These are phyloP conservation scores for Rousettus leschenaultii DNA, from an alignment of 2,113 vertebrate genomes.

Conservation along the genomic window DNA sequence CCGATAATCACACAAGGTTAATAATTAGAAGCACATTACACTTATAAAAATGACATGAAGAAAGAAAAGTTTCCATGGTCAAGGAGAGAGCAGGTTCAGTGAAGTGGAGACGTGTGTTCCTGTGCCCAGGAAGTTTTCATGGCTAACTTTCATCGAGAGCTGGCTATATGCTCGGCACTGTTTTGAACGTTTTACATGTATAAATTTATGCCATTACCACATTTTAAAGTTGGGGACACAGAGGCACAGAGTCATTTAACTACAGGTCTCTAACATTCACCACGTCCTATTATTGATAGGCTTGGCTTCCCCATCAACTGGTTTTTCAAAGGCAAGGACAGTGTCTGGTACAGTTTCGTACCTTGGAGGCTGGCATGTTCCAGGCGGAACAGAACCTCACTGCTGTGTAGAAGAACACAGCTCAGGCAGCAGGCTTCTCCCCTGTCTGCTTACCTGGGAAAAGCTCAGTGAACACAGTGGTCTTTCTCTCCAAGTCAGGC, in stretches of 20 bases:
- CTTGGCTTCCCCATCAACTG: neutral
- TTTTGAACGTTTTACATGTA: neutral
- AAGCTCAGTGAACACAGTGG: neutral
- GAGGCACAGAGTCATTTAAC: neutral
- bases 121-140: neutral
- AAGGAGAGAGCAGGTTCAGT: neutral
- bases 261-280: neutral
- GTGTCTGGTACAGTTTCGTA: neutral
- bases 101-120: neutral
- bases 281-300: neutral
- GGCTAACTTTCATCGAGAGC: neutral
- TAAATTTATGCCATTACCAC: neutral
- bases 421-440: neutral
- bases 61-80: conserved; percentile 34
- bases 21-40: neutral
- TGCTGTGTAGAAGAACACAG: neutral
- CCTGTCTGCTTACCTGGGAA: neutral
- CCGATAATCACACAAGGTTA: conserved; percentile 24
- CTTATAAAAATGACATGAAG: neutral
- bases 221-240: neutral
- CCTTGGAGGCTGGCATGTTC: neutral
- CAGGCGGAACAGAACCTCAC: neutral
- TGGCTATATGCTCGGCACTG: neutral
- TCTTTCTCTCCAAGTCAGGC: neutral
- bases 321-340: neutral